phyloP scores from a whole-genome alignment of 2,113 vertebrate species.

The Actenoides hombroni region DNA sequence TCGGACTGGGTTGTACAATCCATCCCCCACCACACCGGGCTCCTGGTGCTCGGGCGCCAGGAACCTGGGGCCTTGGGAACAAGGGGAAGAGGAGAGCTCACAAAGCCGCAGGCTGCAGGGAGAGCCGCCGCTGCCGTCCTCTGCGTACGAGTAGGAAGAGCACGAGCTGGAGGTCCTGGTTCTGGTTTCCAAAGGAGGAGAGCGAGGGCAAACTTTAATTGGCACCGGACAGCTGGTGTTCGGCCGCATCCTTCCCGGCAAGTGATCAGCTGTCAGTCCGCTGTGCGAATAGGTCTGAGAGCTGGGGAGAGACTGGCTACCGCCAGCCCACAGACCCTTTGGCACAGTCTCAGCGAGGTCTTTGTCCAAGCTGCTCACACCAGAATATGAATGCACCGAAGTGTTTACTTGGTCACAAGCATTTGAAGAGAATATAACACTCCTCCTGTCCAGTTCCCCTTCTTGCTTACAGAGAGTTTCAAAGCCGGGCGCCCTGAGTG shows the following conservation, averaged over 20 bases:
- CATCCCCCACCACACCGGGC: conserved; percentile 82
- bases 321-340: conserved; percentile 90
- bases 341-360: conserved; percentile 91
- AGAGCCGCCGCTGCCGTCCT: conserved; percentile 94
- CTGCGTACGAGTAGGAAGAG: conserved; percentile 96
- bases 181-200: conserved; percentile 93
- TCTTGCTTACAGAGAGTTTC: conserved; percentile 95
- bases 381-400: conserved; percentile 90
- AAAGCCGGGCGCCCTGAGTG: conserved; percentile 86
- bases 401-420: conserved; percentile 89
- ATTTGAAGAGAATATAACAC: conserved; percentile 96
- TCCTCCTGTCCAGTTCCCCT: conserved; percentile 92
- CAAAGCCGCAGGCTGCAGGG: conserved; percentile 97
- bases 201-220: conserved; percentile 98
- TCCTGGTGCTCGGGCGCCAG: conserved; percentile 90
- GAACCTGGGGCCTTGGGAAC: conserved; percentile 91
- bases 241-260: conserved; percentile 88
- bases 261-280: conserved; percentile 79
- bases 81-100: conserved; percentile 97
- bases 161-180: conserved; percentile 98
- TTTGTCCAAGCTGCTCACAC: conserved; percentile 91
- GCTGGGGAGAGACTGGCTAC: conserved; percentile 91
- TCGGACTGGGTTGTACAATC: conserved; percentile 86
- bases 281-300: conserved; percentile 89
- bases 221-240: conserved; percentile 99